A percentile compares a stretch with the other conserved stretches of the same genome.
phyloP scores from a whole-genome alignment of 37 sponge, comb jelly and placozoan genomes.

The Tethya wilhelma region DNA sequence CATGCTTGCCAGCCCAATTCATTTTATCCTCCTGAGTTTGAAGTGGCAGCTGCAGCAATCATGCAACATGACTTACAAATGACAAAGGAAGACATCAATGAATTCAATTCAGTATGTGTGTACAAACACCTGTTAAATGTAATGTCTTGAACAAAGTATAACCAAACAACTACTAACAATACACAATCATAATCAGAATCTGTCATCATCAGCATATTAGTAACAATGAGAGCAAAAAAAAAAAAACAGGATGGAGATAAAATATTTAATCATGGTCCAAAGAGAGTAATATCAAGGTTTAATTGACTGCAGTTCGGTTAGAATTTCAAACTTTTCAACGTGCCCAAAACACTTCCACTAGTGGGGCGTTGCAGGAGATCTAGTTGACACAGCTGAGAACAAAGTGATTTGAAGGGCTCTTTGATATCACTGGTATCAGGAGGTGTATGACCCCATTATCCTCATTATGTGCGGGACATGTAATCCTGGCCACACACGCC shows the following conservation, averaged over 20 bases:
- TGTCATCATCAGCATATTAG: too few relatives aligned
- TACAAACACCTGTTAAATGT: background rate
- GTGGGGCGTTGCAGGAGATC: background rate
- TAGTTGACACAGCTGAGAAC: slow-evolving; percentile 1
- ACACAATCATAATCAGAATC: background rate
- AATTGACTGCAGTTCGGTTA: too few relatives aligned
- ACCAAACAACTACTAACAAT: background rate
- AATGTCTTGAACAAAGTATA: background rate
- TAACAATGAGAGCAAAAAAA: too few relatives aligned
- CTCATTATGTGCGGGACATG: slow-evolving; percentile 4
- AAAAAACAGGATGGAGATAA: too few relatives aligned
- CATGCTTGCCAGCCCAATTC: slow-evolving; percentile 10
- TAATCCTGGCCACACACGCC: slow-evolving; percentile 22
- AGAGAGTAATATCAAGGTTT: too few relatives aligned
- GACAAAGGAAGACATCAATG: background rate
- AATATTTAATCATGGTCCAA: too few relatives aligned
- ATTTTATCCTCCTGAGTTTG: slow-evolving; percentile 44
- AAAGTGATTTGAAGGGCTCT: background rate
- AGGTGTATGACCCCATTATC: slow-evolving; percentile 30
- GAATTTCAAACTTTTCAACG: background rate
- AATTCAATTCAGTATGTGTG: background rate
- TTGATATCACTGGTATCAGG: too few relatives aligned
- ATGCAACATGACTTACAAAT: background rate
- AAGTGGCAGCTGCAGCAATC: slow-evolving; percentile 11
- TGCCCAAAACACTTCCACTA: background rate